Evolutionary conservation across 2,888 invertebrate species (phyloP), one percentile per base, ranked within the genome.

Genomic region (Eupithecia insigniata): DNA sequence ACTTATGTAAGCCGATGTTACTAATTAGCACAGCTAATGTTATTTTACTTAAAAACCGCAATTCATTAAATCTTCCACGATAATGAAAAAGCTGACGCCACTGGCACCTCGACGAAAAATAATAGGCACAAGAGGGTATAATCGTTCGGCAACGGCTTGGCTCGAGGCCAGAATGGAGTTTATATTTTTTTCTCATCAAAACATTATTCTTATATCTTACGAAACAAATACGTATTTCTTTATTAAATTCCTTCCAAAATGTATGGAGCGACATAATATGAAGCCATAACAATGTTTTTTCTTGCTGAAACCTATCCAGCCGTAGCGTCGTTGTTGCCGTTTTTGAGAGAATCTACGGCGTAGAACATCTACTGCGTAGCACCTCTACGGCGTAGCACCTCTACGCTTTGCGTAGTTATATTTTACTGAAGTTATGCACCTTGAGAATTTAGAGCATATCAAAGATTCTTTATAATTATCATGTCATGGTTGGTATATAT

Each of bases 111-210:
- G 36, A 30, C 28, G 66, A 61, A 70, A 72, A 76, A 79, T 82
- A 81, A 81, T 83, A 83, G 87, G 79, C 85, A 83, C 83, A 85
- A 84, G 83, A 81, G 84, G 32, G 80, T 80, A 84, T 89, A 85
- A 90, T 87, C 86, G 85, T 85, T 84, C 70, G 73, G 81, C 79
- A 78, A 80, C 73, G 73, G 65, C 69, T 81, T 90, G 90, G 91
- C 89, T 36, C 71, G 28, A 65, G 70, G 88, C 91, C 90, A 89
- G 78, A n/a, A 32, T 72, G 69, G 46, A 51, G 82, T 85, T 84
- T 81, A 84, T 85, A 85, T 84, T 85, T 62, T 83, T 84, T 83
- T 82, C 76, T 83, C 81, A 84, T 84, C 80, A 83, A 82, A 79
- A 79, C 79, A 84, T 85, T 79, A 70, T 69, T 61, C 69, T 32